phyloP scores from a whole-genome alignment of 2,113 vertebrate species.

The Melanerpes aurifrons region DNA sequence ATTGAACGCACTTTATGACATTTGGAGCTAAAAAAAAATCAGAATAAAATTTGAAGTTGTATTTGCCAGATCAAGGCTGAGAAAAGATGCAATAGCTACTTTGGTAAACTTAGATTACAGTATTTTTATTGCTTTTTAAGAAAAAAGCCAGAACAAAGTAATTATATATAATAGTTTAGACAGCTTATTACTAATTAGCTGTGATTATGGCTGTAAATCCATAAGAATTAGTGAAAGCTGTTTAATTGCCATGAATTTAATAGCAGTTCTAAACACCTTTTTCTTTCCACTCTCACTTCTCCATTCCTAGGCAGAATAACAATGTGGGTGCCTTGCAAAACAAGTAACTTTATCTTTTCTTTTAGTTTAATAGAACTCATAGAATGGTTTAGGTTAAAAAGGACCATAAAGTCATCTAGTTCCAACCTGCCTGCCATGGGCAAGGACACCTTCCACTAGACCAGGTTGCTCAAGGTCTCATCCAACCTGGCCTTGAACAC shows the following conservation, averaged over 20 bases:
- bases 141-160: not conserved
- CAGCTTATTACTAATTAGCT: conserved; percentile 31
- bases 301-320: not conserved
- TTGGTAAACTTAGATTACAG: not conserved
- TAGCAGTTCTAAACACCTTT: conserved; percentile 6
- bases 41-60: not conserved
- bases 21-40: not conserved
- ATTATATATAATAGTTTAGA: conserved; percentile 38
- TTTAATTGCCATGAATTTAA: not conserved
- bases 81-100: not conserved
- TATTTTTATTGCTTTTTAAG: not conserved
- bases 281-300: not conserved
- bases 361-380: not conserved
- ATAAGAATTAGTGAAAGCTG: conserved; percentile 7
- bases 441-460: too few relatives aligned
- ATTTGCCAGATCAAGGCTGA: not conserved
- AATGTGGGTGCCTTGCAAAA: not conserved
- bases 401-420: too few relatives aligned
- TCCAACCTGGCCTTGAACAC: too few relatives aligned
- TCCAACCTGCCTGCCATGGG: too few relatives aligned
- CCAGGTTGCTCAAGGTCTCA: too few relatives aligned
- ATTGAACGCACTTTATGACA: not conserved
- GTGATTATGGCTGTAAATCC: conserved; percentile 18
- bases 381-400: too few relatives aligned
- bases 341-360: not conserved